Base-by-base conservation (phyloP, 2,113 vertebrate species). In the Malaclemys terrapin region DNA sequence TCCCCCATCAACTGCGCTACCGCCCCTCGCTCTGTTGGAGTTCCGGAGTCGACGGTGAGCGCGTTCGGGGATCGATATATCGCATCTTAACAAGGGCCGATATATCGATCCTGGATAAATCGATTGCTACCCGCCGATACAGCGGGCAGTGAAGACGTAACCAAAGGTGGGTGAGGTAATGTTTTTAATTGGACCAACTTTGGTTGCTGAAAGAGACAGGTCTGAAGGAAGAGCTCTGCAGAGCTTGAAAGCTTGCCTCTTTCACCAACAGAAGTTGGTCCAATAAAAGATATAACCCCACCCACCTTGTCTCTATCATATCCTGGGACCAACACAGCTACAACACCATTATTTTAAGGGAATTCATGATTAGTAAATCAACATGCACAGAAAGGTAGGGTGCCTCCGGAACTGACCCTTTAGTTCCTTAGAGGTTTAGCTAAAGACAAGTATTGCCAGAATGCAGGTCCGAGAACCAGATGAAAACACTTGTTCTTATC, bases 401-500 rank as follows among this genome's bases (percentile, higher is more conserved):
- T 5, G 14, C 83, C 42, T 91, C 47, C 0, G 0, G 19, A 86
- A 49, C 25, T 84, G 75, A 85, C 52, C 17, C 75, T 94, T 91
- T 89, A 50, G 11, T 80, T 45, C 52, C 49, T 42, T 62, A 86
- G 89, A 91, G 90, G 85, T 0, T 94, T 62, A 93, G 91, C 88
- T 78, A 93, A 90, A 49, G 52, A 56, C 59, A 96, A 94, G 82
- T 62, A 82, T 69, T 89, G 80, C 5, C 82, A 81, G 38, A 87
- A 84, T 85, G 53, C 80, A 95, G 82, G 92, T 82, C 85, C 85
- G 1, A 4, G 87, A 89, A 76, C 53, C 57, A 49, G 83, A 75
- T 93, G 69, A 92, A 62, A 0, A 93, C 62, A 72, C 62, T 89
- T 79, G 78, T 84, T 94, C 45, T 92, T 89, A 88, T 81, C 91